These are phyloP conservation scores for Alloscopus bannaensis DNA, from an alignment of 2,888 invertebrate genomes.

Conservation along the genomic window DNA sequence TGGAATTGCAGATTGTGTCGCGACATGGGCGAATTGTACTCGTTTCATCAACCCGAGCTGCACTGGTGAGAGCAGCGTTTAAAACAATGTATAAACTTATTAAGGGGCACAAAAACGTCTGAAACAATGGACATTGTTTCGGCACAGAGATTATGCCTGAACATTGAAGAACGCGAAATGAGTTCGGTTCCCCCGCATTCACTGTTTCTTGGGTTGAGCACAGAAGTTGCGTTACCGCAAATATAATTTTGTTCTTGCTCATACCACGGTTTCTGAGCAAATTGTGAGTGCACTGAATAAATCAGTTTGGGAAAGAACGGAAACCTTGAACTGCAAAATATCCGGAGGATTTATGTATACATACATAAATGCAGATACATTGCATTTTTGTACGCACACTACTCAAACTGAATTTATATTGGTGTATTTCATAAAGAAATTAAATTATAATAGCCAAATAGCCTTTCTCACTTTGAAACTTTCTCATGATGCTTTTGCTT, in stretches of 20 bases:
- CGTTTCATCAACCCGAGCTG: not conserved
- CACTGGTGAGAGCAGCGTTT: no score
- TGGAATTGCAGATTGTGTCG: no score
- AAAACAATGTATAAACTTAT: no score
- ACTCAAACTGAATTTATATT: no score
- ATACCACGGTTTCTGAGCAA: constrained; percentile 6
- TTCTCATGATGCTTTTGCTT: not conserved
- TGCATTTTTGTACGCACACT: not conserved
- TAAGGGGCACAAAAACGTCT: not conserved
- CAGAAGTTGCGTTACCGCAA: not conserved
- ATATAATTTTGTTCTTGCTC: constrained; percentile 6
- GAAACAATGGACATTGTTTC: constrained; percentile 20
- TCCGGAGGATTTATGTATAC: not conserved
- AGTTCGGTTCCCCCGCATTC: no score
- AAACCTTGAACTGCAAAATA: constrained; percentile 22
- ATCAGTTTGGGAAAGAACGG: not conserved
- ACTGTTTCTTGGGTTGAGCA: not conserved
- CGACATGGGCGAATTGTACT: not conserved
- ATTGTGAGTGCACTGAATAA: constrained; percentile 28
- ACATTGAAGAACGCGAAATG: not conserved
- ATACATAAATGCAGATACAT: not conserved
- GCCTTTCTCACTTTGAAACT: not conserved
- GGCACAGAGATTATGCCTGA: not conserved
- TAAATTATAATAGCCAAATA: no score
- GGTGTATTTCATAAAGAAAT: no score